Evolutionary conservation across 2,888 invertebrate genomes (phyloP).

Genomic region (Luperina nickerlii): DNA sequence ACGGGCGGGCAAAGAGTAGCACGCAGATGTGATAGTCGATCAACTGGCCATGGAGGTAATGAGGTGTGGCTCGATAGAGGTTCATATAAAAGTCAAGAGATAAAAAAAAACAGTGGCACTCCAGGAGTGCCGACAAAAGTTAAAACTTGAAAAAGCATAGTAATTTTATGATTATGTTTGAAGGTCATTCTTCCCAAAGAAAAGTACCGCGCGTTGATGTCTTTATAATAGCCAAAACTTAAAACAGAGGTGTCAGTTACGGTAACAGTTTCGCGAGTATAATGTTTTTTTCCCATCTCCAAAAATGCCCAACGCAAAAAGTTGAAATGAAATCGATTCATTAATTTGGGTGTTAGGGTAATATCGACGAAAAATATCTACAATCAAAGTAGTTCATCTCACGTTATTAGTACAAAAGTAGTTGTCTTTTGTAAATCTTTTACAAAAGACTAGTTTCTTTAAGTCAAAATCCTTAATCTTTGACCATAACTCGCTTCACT

Average conservation of each 20-base stretch:
- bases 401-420: too few relatives aligned
- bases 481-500: slow-evolving; percentile 64
- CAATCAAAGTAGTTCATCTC: too few relatives aligned
- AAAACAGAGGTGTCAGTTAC: too few relatives aligned
- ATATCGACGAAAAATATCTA: too few relatives aligned
- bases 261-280: too few relatives aligned
- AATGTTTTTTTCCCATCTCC: too few relatives aligned
- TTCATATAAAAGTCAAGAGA: background rate
- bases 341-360: background rate
- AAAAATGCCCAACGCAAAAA: background rate
- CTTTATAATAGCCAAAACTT: too few relatives aligned
- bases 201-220: too few relatives aligned
- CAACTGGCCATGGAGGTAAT: background rate
- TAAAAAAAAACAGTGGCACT: background rate
- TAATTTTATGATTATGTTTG: too few relatives aligned
- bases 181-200: too few relatives aligned
- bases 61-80: background rate
- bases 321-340: background rate
- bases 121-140: too few relatives aligned
- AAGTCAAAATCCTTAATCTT: slow-evolving; percentile 62
- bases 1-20: slow-evolving; percentile 69
- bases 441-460: background rate
- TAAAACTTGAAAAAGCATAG: too few relatives aligned
- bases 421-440: background rate
- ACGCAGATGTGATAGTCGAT: slow-evolving; percentile 31